These are phyloP conservation scores for Oncorhynchus tshawytscha DNA, from an alignment of 2,113 vertebrate species.

Conservation along the genomic window DNA sequence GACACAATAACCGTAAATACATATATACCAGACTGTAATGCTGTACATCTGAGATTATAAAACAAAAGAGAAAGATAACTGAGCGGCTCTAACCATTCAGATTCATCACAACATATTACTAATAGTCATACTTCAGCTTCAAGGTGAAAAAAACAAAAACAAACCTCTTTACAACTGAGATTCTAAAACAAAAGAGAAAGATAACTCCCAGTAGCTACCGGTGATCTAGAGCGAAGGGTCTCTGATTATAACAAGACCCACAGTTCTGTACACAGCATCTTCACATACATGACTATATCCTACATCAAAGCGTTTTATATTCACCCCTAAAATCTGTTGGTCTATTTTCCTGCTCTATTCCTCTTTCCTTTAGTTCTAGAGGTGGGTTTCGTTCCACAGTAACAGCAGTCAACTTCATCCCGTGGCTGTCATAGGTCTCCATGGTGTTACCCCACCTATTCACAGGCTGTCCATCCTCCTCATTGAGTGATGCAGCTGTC, in stretches of 20 bases:
- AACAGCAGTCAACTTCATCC: conserved; percentile 22
- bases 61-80: conserved; percentile 33
- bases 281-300: conserved; percentile 62
- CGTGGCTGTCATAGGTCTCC: conserved; percentile 22
- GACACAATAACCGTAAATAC: conserved; percentile 45
- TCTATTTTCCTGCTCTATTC: neutral
- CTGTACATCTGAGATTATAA: conserved; percentile 57
- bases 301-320: conserved; percentile 37
- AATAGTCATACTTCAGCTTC: conserved; percentile 44
- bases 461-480: conserved; percentile 43
- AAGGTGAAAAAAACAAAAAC: conserved; percentile 55
- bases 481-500: conserved; percentile 49
- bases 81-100: conserved; percentile 42
- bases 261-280: conserved; percentile 67
- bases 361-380: conserved; percentile 7
- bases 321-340: conserved; percentile 39
- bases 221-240: conserved; percentile 64
- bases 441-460: conserved; percentile 34
- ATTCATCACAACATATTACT: conserved; percentile 47
- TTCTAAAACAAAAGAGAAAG: too few species aligned
- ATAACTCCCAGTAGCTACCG: conserved; percentile 57
- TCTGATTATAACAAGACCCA: conserved; percentile 64
- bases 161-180: conserved; percentile 33
- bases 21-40: conserved; percentile 53
- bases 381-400: conserved; percentile 35